phyloP scores from a whole-genome alignment of 2,113 vertebrate genomes.

The Riparia riparia region DNA sequence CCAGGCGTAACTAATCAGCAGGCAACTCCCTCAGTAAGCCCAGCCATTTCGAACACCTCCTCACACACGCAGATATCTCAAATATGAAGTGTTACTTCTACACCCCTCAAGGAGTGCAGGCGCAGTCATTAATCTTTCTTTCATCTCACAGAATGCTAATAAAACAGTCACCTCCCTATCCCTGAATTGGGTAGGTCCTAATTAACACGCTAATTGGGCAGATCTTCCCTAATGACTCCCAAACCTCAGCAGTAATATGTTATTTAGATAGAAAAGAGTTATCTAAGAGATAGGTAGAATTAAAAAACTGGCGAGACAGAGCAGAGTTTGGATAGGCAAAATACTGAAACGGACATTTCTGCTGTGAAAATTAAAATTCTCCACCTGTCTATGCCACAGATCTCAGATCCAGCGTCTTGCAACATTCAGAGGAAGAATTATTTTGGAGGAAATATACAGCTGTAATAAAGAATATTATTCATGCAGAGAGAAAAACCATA shows the following conservation, averaged over 20 bases:
- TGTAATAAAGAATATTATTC: constrained; percentile 3
- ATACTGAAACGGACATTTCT: not conserved
- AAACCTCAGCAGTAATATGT: constrained; percentile 57
- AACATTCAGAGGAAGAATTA: not conserved
- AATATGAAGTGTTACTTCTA: constrained; percentile 14
- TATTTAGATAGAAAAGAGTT: constrained; percentile 64
- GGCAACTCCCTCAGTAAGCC: not conserved
- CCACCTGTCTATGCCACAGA: not conserved
- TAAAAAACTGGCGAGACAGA: not conserved
- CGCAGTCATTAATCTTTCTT: constrained; percentile 62
- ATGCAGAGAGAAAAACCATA: not conserved
- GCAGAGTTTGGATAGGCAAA: not conserved
- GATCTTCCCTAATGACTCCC: constrained; percentile 61
- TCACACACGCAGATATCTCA: not conserved
- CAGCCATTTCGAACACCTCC: constrained; percentile 6
- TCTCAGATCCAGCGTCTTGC: not conserved
- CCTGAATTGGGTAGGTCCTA: constrained; percentile 39
- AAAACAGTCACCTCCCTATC: constrained; percentile 56
- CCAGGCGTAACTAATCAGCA: constrained; percentile 15
- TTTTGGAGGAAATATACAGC: not conserved
- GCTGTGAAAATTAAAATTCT: not conserved
- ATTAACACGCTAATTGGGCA: constrained; percentile 70
- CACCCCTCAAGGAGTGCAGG: constrained; percentile 21
- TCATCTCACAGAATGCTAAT: constrained; percentile 55
- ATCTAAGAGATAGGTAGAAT: constrained; percentile 27